A percentile compares a stretch with the other conserved stretches of the same genome.
phyloP scores from a whole-genome alignment of 2,113 vertebrate genomes.

The Osmerus eperlanus region DNA sequence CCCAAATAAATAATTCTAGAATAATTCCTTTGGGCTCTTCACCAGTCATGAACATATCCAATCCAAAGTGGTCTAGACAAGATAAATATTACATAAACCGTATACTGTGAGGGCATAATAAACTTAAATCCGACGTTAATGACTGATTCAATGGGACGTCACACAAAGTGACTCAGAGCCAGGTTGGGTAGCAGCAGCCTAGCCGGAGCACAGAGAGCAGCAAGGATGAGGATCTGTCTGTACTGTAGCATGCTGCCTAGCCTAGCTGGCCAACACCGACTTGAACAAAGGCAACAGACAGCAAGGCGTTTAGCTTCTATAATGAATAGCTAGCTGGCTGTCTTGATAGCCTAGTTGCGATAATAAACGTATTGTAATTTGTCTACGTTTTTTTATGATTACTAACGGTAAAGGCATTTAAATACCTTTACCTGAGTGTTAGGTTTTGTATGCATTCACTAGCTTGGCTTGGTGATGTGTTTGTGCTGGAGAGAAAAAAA shows the following conservation, averaged over 20 bases:
- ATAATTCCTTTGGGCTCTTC: too few relatives aligned
- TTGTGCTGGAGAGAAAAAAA: conserved; percentile 35
- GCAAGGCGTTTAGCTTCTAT: conserved; percentile 24
- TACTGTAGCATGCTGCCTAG: background rate
- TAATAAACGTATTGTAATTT: background rate
- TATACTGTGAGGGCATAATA: too few relatives aligned
- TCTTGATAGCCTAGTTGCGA: background rate
- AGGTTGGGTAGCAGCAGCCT: background rate
- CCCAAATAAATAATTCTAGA: too few relatives aligned
- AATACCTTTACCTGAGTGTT: conserved; percentile 44
- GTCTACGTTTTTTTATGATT: too few relatives aligned
- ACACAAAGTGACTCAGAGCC: background rate
- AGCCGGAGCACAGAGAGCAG: background rate
- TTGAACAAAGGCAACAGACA: conserved; percentile 63
- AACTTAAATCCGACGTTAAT: conserved; percentile 1
- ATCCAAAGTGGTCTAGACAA: too few relatives aligned
- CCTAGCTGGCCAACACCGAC: conserved; percentile 54
- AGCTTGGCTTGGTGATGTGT: background rate
- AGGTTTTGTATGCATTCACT: background rate
- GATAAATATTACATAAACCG: too few relatives aligned
- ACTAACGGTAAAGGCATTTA: too few relatives aligned
- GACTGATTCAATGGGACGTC: background rate
- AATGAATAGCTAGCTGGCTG: background rate
- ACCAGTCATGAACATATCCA: too few relatives aligned
- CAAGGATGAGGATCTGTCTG: background rate